Evolutionary conservation across 2,113 vertebrate genomes (phyloP).

Genomic region (Bos indicus): DNA sequence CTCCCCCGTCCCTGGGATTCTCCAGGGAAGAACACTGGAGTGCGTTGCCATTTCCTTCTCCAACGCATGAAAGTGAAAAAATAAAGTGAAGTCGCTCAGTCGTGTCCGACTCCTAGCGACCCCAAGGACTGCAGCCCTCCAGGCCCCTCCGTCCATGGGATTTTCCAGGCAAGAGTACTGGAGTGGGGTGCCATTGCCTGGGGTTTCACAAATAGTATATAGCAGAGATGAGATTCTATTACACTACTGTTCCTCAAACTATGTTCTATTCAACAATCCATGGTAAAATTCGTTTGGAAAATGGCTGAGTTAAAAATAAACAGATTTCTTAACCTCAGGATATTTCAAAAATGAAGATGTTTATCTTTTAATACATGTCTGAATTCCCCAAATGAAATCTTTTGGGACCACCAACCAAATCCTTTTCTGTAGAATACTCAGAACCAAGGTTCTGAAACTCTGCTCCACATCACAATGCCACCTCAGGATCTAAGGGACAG

Average conservation of each 20-base stretch:
- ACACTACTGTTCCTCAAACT: neutral
- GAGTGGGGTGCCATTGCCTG: no score
- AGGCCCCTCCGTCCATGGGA: no score
- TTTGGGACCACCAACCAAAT: neutral
- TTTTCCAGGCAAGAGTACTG: no score
- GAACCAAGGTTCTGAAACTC: neutral
- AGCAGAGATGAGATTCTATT: neutral
- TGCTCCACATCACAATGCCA: neutral
- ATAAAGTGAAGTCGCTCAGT: no score
- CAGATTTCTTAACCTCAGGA: neutral
- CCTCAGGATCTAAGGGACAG: neutral
- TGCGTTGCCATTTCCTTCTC: no score
- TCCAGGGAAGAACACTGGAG: no score
- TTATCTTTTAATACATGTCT: neutral
- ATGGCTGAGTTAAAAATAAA: neutral
- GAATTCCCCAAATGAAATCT: neutral
- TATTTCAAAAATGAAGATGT: neutral
- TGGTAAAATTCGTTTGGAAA: neutral
- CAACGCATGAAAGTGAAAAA: no score
- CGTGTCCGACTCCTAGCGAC: no score
- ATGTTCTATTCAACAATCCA: neutral
- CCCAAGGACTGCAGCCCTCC: no score
- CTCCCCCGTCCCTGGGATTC: no score
- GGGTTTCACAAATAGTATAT: neutral
- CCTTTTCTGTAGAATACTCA: neutral